Base-by-base conservation (phyloP, 1,140 invertebrate genomes). In the Zelostemma sp. region DNA sequence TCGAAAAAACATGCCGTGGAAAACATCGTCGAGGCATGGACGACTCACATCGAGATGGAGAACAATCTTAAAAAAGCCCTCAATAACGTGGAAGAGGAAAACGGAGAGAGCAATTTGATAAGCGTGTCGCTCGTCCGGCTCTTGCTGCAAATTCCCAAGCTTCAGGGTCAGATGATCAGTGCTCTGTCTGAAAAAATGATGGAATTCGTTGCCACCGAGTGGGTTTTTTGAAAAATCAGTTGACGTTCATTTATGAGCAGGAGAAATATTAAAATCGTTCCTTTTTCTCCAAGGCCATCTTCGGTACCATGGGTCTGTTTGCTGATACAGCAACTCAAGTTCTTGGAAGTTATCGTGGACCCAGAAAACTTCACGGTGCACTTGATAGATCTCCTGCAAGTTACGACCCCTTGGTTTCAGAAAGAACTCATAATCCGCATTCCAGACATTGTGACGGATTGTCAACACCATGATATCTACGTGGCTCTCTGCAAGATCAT, bases 371-470 rank as follows among this genome's bases (percentile, higher is more conserved):
- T 85, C 18, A 78, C 77, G 1, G 45, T 18, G 1, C 68, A 55
- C 19, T 68, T 86, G 2, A 78, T 81, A 50, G 77, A 82, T n/a
- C 48, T 85, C 12, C 33, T 86, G 18, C 80, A 80, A 63, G 67
- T 79, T 12, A 76, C 76, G 60, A 82, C 82, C 18, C 35, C 60
- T 3, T 85, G 83, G 82, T 85, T 85, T 58, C 78, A 82, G 51
- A 60, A 61, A 12, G 81, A 84, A 71, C 56, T 86, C 0, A 82
- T 85, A 28, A 41, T 76, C 3, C 77, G 76, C 21, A 45, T 86
- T 16, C 81, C 83, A 5, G 83, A 86, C 46, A 84, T 86, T 19
- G 47, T 84, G 0, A 76, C 62, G 8, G 83, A 85, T 49, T 62
- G 65, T 17, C 80, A 85, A 14, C 83, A 86, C 59, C 75, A 80